phyloP scores from a whole-genome alignment of 2,113 vertebrate genomes.

The Orycteropus afer region DNA sequence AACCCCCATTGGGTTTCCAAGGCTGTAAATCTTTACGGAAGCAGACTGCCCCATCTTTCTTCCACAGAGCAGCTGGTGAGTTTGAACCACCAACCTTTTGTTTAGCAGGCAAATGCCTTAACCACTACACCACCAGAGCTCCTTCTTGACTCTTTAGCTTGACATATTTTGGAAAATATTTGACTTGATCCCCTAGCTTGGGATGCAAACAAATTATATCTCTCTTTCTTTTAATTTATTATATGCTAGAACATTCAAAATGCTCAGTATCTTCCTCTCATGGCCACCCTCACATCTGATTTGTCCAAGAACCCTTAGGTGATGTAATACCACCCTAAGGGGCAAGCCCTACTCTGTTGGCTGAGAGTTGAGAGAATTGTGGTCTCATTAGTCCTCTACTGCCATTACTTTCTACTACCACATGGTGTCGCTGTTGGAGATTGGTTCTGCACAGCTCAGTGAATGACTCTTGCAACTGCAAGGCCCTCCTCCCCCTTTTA shows the following conservation, averaged over 20 bases:
- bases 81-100: too few relatives aligned
- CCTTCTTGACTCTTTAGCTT: neutral
- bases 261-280: neutral
- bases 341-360: neutral
- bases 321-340: neutral
- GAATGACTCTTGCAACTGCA: neutral
- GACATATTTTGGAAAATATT: neutral
- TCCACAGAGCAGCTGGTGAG: too few relatives aligned
- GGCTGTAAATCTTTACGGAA: too few relatives aligned
- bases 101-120: too few relatives aligned
- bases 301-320: neutral
- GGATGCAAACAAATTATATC: neutral
- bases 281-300: neutral
- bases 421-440: slow-evolving; percentile 38
- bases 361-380: neutral
- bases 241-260: neutral
- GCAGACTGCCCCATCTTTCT: too few relatives aligned
- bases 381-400: neutral
- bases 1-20: too few relatives aligned
- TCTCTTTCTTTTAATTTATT: neutral
- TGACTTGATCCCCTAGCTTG: neutral
- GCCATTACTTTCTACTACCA: neutral
- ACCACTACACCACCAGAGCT: too few relatives aligned
- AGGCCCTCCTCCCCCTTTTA: too few relatives aligned
- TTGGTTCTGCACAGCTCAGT: neutral